phyloP scores from a whole-genome alignment of 1,140 invertebrate species.

The Pachyrhynchus sulphureomaculatus region DNA sequence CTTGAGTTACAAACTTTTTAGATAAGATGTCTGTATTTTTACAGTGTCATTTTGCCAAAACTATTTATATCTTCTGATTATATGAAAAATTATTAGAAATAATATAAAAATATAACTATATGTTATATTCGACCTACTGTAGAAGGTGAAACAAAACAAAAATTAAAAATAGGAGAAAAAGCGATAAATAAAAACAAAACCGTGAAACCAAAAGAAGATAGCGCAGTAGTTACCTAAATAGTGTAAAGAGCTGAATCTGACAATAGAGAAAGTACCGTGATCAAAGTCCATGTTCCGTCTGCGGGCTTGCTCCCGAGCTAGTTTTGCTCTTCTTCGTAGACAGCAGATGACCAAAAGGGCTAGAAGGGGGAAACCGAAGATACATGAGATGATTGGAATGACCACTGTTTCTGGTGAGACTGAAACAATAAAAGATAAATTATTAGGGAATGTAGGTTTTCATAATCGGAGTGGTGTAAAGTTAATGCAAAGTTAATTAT shows the following conservation, averaged over 20 bases:
- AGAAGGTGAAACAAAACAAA: not conserved
- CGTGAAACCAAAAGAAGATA: constrained; percentile 18
- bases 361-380: constrained; percentile 82
- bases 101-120: too few species aligned
- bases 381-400: constrained; percentile 85
- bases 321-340: constrained; percentile 75
- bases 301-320: constrained; percentile 75
- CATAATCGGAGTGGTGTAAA: too few species aligned
- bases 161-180: constrained; percentile 15
- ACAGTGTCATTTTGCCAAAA: too few species aligned
- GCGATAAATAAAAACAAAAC: not conserved
- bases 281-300: constrained; percentile 75
- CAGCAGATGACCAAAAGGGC: constrained; percentile 86
- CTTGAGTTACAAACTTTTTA: too few species aligned
- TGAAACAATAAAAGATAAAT: too few species aligned
- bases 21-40: too few species aligned
- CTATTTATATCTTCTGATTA: too few species aligned
- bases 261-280: constrained; percentile 75
- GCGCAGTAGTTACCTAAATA: constrained; percentile 62
- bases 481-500: too few species aligned
- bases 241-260: constrained; percentile 73
- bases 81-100: too few species aligned
- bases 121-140: too few species aligned
- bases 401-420: constrained; percentile 86
- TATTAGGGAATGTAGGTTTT: too few species aligned